Evolutionary conservation across 2,888 invertebrate genomes (phyloP).

Genomic region (Chrysolina haemoptera): DNA sequence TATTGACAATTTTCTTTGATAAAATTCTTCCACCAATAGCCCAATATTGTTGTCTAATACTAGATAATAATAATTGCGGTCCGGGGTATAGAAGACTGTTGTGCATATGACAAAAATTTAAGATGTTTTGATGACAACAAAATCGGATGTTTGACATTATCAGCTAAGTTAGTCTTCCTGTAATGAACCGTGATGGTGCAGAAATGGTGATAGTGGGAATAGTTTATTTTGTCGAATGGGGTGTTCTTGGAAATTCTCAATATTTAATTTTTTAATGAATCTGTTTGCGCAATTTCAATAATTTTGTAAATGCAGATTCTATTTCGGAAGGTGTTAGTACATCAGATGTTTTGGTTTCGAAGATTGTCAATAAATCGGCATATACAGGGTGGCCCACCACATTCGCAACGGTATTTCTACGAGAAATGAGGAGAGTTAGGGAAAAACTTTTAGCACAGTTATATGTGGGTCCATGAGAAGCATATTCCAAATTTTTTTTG

Average conservation of each 20-base stretch:
- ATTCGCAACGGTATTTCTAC: too few relatives aligned
- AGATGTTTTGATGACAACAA: constrained; percentile 9
- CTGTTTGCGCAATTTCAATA: not conserved
- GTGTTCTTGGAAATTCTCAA: not conserved
- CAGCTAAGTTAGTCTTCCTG: constrained; percentile 5
- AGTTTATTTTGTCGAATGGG: not conserved
- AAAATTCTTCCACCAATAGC: constrained; percentile 32
- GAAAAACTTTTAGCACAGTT: too few relatives aligned
- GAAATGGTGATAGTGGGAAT: constrained; percentile 19
- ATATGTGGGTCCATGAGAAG: too few relatives aligned
- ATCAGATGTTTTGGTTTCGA: too few relatives aligned
- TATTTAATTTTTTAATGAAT: not conserved
- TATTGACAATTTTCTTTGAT: constrained; percentile 24
- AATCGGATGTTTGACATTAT: constrained; percentile 18
- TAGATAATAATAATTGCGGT: constrained; percentile 35
- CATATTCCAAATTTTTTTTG: too few relatives aligned
- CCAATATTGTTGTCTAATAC: constrained; percentile 43
- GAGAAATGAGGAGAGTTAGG: too few relatives aligned
- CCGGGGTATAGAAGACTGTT: constrained; percentile 47
- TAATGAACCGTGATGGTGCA: constrained; percentile 23
- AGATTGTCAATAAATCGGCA: too few relatives aligned
- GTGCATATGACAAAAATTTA: constrained; percentile 48
- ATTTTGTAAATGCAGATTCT: too few relatives aligned
- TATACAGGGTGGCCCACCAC: too few relatives aligned
- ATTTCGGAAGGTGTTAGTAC: too few relatives aligned